Conservation (phyloP, 2,113 vertebrate species). For the Carassius carassius region DNA sequence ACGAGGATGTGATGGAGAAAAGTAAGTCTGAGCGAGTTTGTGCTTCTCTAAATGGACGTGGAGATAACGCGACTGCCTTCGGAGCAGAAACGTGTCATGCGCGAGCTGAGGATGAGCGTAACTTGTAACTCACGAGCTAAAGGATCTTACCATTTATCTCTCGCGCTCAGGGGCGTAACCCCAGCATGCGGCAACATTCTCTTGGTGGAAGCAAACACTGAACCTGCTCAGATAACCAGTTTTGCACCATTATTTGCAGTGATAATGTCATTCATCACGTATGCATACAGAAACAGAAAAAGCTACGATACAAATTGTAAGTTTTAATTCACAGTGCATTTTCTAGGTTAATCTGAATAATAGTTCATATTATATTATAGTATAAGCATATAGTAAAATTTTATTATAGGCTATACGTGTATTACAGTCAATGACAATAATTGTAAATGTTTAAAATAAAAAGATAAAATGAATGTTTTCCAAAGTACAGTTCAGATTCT, state of each 20-base stretch:
- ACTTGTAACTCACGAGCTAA: conserved; percentile 49
- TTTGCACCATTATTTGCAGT: background rate
- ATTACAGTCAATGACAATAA: background rate
- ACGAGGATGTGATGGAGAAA: conserved; percentile 27
- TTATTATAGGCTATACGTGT: no score
- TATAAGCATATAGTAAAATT: no score
- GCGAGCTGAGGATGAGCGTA: conserved; percentile 37
- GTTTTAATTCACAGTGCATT: background rate
- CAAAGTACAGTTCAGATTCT: background rate
- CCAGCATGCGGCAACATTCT: conserved; percentile 67
- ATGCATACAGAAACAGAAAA: background rate
- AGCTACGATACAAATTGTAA: background rate
- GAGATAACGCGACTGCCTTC: conserved; percentile 57
- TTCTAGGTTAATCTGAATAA: background rate
- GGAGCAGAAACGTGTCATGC: conserved; percentile 44
- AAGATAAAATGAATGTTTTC: background rate
- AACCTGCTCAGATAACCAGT: conserved; percentile 14
- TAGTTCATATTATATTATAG: no score
- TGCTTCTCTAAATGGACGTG: conserved; percentile 17
- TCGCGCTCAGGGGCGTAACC: conserved; percentile 70
- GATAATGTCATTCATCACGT: background rate
- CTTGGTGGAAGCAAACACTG: background rate
- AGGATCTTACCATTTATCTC: conserved; percentile 69
- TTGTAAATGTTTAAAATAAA: background rate
- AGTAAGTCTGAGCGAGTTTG: background rate